phyloP scores from a whole-genome alignment of 2,888 invertebrate genomes.

The Drosophila yooni region DNA sequence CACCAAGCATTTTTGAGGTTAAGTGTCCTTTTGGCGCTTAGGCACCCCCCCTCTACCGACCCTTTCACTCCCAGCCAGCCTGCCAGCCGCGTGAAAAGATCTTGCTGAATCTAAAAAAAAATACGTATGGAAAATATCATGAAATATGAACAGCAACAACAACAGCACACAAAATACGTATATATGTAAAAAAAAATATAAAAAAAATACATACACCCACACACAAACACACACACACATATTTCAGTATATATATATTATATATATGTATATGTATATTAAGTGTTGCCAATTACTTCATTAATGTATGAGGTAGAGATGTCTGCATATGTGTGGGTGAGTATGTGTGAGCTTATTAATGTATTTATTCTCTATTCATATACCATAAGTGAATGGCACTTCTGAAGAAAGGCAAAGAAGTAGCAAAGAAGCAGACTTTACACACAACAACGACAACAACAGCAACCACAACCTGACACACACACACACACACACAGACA shows the following conservation, averaged over 20 bases:
- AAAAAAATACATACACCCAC: conserved; percentile 16
- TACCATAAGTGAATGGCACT: conserved; percentile 70
- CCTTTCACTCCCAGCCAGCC: conserved; percentile 16
- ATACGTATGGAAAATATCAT: conserved; percentile 35
- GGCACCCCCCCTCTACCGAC: conserved; percentile 17
- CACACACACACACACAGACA: conserved; percentile 7
- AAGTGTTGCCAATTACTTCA: conserved; percentile 82
- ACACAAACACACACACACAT: conserved; percentile 47
- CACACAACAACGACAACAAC: conserved; percentile 23
- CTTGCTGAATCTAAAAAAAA: conserved; percentile 57
- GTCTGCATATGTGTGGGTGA: conserved; percentile 82
- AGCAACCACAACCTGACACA: background rate
- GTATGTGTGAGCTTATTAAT: conserved; percentile 81
- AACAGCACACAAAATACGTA: conserved; percentile 45
- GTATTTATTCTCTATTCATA: conserved; percentile 69
- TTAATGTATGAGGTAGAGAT: conserved; percentile 80
- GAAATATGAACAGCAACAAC: conserved; percentile 55
- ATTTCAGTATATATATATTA: conserved; percentile 62
- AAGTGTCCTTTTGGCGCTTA: conserved; percentile 80
- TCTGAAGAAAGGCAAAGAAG: conserved; percentile 67
- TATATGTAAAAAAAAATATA: conserved; percentile 29
- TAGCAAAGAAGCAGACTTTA: conserved; percentile 69
- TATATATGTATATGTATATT: conserved; percentile 49
- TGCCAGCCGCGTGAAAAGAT: conserved; percentile 72
- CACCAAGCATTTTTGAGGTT: conserved; percentile 79